Evolutionary conservation across 2,113 vertebrate species (phyloP).

Genomic region (Pollimyrus isidori): DNA sequence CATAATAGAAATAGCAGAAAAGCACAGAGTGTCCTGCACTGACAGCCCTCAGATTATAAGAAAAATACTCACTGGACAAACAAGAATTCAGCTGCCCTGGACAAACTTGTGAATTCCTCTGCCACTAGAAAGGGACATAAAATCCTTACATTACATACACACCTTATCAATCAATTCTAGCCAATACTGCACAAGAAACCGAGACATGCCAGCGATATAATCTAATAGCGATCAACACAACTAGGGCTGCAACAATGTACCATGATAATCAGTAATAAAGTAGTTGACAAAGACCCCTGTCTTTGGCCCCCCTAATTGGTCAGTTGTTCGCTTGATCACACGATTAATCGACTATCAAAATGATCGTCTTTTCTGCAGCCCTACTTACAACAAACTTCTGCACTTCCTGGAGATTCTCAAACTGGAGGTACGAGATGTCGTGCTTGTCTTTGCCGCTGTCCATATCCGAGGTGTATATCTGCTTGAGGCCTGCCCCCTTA

Average conservation of each 20-base stretch:
- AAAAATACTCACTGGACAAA: slow-evolving; percentile 63
- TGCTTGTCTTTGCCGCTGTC: slow-evolving; percentile 84
- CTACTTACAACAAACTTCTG: slow-evolving; percentile 79
- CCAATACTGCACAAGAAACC: neutral
- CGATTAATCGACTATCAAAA: neutral
- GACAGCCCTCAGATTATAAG: neutral
- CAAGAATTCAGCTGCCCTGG: slow-evolving; percentile 44
- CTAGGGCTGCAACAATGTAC: neutral
- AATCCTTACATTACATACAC: neutral
- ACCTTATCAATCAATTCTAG: neutral
- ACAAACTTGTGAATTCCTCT: slow-evolving; percentile 51
- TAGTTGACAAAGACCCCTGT: neutral
- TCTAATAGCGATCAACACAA: neutral
- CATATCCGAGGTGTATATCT: slow-evolving; percentile 82
- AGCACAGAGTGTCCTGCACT: neutral
- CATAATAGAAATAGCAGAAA: no score
- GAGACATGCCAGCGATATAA: neutral
- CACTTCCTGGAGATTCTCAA: slow-evolving; percentile 68
- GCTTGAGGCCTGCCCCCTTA: slow-evolving; percentile 80
- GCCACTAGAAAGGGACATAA: slow-evolving; percentile 69
- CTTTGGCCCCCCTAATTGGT: neutral
- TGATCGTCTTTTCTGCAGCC: neutral
- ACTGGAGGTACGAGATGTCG: slow-evolving; percentile 88
- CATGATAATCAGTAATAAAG: neutral
- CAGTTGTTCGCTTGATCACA: neutral